Base-by-base conservation (phyloP, 2,113 vertebrate species). In the Platichthys stellatus region DNA sequence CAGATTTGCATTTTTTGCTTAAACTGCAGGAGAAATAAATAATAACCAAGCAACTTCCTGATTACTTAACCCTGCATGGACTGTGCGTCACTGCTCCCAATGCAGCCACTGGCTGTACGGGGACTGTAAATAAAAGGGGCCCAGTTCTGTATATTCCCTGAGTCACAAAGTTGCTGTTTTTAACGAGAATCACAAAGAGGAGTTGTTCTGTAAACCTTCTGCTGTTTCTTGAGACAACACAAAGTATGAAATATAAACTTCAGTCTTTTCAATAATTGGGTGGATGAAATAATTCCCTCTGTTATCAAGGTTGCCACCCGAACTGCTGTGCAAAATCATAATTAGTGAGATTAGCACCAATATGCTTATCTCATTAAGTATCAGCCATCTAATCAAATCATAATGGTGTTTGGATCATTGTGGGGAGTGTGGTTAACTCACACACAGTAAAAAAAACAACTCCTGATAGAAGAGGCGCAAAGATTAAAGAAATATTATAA, bases 121-220 rank as follows among this genome's bases (percentile, higher is more conserved):
- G 69, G 43, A 58, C 76, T 28, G 76, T 90, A 85, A 82, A 89
- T 90, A 79, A 89, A 58, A 31, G 31, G 6, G 31, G 31, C 31
- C 31, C 31, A 31, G 31, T 1, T 31, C 7, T 31, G 1, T 31
- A 3, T 62, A 35, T 60, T 76, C 76, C 61, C 21, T 11, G 43
- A 60, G 35, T 78, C 38, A 38, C 54, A 20, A 49, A 73, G 49
- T 75, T 72, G 3, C 51, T 12, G 14, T 59, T 35, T 49, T 68
- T 51, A 59, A 69, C 35, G 6, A 31, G 51, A 69, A 54, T 13
- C 2, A 21, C 0, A 1, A 2, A 24, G 51, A 72, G 45, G 23
- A 26, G 71, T 66, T 35, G 59, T 28, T 31, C 31, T 7, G 43
- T 73, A 9, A 10, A 40, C 38, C 38, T 40, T 10, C 38, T 40